Conservation (phyloP, 2,797 vertebrate species). For the Leuciscus waleckii region DNA sequence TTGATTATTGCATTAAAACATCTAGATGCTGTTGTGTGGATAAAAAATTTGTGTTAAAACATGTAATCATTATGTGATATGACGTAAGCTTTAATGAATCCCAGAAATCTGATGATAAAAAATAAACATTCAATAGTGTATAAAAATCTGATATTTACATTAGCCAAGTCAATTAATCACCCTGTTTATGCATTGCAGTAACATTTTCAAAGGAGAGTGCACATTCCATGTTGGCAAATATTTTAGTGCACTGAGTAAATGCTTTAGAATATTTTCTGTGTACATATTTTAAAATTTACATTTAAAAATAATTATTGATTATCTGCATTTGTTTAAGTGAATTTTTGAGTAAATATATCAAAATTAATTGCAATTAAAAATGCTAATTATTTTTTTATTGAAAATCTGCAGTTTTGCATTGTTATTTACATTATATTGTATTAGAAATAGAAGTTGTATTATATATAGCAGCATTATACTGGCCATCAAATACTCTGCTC, state of each 20-base stretch:
- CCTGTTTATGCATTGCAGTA: not conserved
- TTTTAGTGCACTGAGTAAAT: not conserved
- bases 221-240: not conserved
- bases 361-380: too few species aligned
- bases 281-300: not conserved
- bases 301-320: not conserved
- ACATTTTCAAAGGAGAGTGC: not conserved
- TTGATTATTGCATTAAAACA: not conserved
- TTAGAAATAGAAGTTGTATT: not conserved
- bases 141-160: not conserved
- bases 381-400: not conserved
- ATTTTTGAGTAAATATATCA: not conserved
- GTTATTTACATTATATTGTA: too few species aligned
- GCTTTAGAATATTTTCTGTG: not conserved
- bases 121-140: not conserved
- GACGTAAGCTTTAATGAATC: not conserved
- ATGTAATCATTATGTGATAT: not conserved
- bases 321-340: not conserved
- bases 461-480: not conserved
- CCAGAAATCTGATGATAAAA: not conserved
- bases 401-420: not conserved
- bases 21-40: not conserved
- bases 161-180: not conserved
- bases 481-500: not conserved
- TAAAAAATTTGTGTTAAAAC: not conserved